Evolutionary conservation across 2,888 invertebrate species (phyloP), one percentile per base, ranked within the genome.

Genomic region (Brenthis hecate): DNA sequence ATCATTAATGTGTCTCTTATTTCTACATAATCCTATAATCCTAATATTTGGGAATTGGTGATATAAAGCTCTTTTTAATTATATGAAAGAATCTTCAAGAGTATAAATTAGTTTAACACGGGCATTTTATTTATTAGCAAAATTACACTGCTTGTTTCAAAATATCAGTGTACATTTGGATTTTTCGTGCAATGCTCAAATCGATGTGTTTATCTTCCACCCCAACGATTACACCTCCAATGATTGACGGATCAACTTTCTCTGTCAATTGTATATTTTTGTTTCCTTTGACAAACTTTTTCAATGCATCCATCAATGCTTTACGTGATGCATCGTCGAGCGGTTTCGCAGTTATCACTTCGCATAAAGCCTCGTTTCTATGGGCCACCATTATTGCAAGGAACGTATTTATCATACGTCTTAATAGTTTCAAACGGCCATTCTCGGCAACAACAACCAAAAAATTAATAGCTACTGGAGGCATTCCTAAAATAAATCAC

Each of bases 171-270:
- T 91, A 91, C 80, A 85, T 81, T 75, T 84, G 82, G 23, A 90
- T 78, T 77, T 85, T 89, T 53, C 79, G 83, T 0, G 82, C 76
- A 64, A 91, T 87, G 68, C 88, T 89, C 82, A 91, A 80, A 72
- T 91, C 91, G 36, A 91, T 84, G 62, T 88, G 87, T 73, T 88
- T 89, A 64, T 90, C 88, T 74, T 91, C 91, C 36, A 91, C 76
- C 11, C 89, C 89, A 1, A 91, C 85, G 28, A 90, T 82, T 77
- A 91, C 82, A 1, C 91, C 91, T 6, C 91, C 91, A 11, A 91
- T 85, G 4, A 89, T 83, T 1, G 81, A 80, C 0, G 82, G 72
- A 62, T 88, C 84, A 0, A 90, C 82, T 78, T 81, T 89, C 74
- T 91, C 91, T 1, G 83, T 86, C 0, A 91, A 80, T 32, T 81